Conservation (phyloP, 2,797 vertebrate species). For the Cyprinodon diabolis region DNA sequence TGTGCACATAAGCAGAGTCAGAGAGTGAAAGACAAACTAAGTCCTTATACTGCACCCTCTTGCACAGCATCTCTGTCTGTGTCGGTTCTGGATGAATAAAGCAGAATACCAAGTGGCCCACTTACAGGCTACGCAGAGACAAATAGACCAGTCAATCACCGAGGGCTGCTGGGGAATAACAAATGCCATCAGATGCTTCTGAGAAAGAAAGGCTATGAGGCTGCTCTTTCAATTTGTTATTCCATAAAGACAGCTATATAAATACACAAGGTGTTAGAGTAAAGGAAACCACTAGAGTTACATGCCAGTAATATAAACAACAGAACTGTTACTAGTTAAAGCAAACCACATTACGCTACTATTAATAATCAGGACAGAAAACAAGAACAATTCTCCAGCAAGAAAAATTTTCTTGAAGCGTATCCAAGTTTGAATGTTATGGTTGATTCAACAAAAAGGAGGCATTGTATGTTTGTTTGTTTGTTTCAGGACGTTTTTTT, state of each 20-base stretch:
- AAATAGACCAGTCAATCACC: conserved; percentile 81
- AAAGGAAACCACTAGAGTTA: conserved; percentile 14
- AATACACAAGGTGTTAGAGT: conserved; percentile 28
- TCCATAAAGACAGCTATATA: conserved; percentile 33
- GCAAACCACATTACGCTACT: conserved; percentile 6
- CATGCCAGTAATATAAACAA: conserved; percentile 4
- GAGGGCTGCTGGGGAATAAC: conserved; percentile 69
- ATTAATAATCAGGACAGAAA: conserved; percentile 17
- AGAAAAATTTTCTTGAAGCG: background rate
- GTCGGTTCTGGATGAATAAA: conserved; percentile 73
- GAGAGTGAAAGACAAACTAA: conserved; percentile 49
- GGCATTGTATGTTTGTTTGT: conserved; percentile 31
- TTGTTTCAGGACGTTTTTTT: conserved; percentile 3
- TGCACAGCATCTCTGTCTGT: conserved; percentile 71
- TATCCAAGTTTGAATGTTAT: conserved; percentile 4
- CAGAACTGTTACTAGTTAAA: conserved; percentile 1
- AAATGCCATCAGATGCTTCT: conserved; percentile 53
- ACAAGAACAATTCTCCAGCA: background rate
- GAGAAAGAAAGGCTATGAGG: conserved; percentile 10
- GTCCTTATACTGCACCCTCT: conserved; percentile 47
- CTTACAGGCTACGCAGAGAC: conserved; percentile 73
- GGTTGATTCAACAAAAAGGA: conserved; percentile 1
- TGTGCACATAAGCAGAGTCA: conserved; percentile 34
- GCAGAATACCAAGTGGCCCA: conserved; percentile 79
- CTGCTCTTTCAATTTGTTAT: conserved; percentile 36